phyloP scores from a whole-genome alignment of 2,113 vertebrate species.

The Ursus arctos region DNA sequence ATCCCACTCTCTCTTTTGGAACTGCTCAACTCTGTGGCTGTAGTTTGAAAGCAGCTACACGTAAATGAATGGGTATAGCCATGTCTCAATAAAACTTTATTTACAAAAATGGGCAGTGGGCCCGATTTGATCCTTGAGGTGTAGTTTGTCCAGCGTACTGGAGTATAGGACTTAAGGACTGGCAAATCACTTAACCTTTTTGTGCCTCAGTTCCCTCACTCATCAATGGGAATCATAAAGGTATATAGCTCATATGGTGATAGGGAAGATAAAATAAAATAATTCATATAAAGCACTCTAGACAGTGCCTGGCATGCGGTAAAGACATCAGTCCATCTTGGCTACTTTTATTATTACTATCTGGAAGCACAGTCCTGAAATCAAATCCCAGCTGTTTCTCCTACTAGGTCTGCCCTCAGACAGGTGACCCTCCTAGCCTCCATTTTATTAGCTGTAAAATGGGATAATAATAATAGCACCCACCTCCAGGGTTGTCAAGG shows the following conservation, averaged over 20 bases:
- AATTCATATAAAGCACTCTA: neutral
- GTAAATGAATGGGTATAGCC: neutral
- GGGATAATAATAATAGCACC: neutral
- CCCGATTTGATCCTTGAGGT: neutral
- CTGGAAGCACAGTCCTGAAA: neutral
- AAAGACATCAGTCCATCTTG: neutral
- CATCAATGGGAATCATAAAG: neutral
- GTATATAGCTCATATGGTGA: neutral
- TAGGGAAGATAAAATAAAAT: neutral
- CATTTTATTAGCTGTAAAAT: neutral
- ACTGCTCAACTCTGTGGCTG: neutral
- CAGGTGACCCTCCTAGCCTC: neutral
- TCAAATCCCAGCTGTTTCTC: rapidly evolving
- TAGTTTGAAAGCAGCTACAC: neutral
- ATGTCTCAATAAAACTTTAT: slow-evolving; percentile 13
- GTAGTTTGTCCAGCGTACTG: neutral
- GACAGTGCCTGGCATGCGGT: neutral
- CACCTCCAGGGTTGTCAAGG: neutral
- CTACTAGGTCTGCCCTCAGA: neutral
- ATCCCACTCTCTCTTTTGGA: neutral
- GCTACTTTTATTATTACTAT: neutral
- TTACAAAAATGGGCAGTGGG: neutral
- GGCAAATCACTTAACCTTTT: neutral
- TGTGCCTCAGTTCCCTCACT: neutral
- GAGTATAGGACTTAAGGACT: neutral